Evolutionary conservation across 2,888 invertebrate genomes (phyloP).

Genomic region (Dexiosoma caninum): DNA sequence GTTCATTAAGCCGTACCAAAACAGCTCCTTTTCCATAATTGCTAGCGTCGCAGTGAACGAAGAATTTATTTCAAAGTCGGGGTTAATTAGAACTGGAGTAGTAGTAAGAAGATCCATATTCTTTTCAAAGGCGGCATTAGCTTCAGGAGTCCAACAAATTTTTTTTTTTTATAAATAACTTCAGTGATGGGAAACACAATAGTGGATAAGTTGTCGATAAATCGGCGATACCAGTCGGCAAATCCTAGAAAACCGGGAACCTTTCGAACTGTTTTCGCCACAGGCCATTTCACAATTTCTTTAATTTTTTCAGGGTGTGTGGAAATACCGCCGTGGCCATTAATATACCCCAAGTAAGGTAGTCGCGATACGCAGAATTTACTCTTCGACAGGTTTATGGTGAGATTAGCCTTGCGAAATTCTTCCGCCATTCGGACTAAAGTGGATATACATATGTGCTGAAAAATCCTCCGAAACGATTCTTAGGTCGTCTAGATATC

Average conservation of each 20-base stretch:
- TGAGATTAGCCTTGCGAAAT: conserved; percentile 52
- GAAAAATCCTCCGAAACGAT: too few species aligned
- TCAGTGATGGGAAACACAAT: too few species aligned
- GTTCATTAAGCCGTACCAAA: neutral
- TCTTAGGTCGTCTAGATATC: conserved; percentile 58
- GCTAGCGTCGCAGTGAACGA: neutral
- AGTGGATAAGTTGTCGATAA: neutral
- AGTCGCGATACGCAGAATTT: conserved; percentile 52
- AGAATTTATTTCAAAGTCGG: neutral
- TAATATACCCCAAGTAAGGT: conserved; percentile 54
- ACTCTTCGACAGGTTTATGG: conserved; percentile 57
- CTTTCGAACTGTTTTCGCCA: conserved; percentile 61
- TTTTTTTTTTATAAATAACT: too few species aligned
- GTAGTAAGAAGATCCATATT: neutral
- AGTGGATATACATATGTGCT: conserved; percentile 37
- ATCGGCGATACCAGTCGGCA: conserved; percentile 55
- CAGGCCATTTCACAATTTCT: conserved; percentile 52
- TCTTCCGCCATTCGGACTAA: conserved; percentile 42
- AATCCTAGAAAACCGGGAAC: conserved; percentile 64
- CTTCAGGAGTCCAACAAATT: neutral
- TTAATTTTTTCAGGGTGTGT: conserved; percentile 48
- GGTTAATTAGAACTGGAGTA: neutral
- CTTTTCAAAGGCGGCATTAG: neutral
- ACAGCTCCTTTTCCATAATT: neutral
- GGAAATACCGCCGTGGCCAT: conserved; percentile 47